Conservation (phyloP, 2,888 invertebrate genomes). For the Drosophila macrospina region DNA sequence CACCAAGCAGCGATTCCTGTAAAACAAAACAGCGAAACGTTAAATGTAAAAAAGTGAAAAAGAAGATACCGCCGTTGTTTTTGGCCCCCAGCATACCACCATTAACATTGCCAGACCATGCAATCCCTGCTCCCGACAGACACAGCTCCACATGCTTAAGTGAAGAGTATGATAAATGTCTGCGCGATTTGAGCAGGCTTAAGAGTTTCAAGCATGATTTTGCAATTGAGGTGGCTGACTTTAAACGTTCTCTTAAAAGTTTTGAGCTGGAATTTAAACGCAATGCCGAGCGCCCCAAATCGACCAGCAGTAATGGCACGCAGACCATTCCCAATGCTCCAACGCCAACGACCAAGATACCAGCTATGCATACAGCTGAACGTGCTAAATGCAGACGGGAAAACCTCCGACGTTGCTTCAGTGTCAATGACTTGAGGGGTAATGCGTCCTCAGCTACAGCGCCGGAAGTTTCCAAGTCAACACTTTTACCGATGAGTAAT, state of each 20-base stretch:
- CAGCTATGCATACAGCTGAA: conserved; percentile 49
- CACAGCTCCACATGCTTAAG: conserved; percentile 54
- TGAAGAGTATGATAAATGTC: conserved; percentile 69
- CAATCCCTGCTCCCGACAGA: conserved; percentile 15
- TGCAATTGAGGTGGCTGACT: conserved; percentile 70
- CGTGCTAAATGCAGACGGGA: conserved; percentile 67
- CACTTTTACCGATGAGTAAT: conserved; percentile 51
- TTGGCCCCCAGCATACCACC: conserved; percentile 27
- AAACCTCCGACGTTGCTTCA: conserved; percentile 73
- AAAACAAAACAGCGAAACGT: conserved; percentile 56
- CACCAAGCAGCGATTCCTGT: conserved; percentile 35
- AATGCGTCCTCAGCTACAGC: not conserved
- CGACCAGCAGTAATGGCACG: conserved; percentile 51
- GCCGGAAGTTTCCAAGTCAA: not conserved
- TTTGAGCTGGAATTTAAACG: conserved; percentile 72
- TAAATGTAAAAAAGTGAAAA: conserved; percentile 55
- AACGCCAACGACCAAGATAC: conserved; percentile 12
- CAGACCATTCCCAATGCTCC: conserved; percentile 31
- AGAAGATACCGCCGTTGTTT: conserved; percentile 34
- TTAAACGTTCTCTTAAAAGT: conserved; percentile 69
- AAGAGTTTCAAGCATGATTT: conserved; percentile 73
- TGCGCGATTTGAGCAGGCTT: conserved; percentile 61
- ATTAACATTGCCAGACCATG: conserved; percentile 14
- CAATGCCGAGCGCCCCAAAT: conserved; percentile 48
- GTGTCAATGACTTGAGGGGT: conserved; percentile 76